Evolutionary conservation across 2,888 invertebrate genomes (phyloP).

Genomic region (Chrysolina haemoptera): DNA sequence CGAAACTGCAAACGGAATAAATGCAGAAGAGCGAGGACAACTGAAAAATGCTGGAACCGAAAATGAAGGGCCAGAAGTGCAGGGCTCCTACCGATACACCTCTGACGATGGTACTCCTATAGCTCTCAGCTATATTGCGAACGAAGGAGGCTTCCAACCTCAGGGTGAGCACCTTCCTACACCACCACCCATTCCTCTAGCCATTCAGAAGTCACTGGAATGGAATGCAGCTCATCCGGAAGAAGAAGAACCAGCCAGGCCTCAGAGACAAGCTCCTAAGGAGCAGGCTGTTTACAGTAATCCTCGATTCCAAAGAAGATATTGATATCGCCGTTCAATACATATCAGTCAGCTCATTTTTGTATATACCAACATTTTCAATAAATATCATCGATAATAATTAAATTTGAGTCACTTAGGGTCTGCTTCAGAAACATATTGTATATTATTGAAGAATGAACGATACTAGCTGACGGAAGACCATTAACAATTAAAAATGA

Average conservation of each 20-base stretch:
- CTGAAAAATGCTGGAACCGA: slow-evolving; percentile 71
- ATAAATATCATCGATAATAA: slow-evolving; percentile 4
- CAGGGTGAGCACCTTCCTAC: slow-evolving; percentile 84
- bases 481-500: too few relatives aligned
- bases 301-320: slow-evolving; percentile 21
- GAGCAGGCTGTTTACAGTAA: slow-evolving; percentile 5
- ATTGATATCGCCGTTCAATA: background rate
- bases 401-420: background rate
- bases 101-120: slow-evolving; percentile 63
- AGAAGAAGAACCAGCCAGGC: slow-evolving; percentile 48
- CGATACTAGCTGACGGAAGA: too few relatives aligned
- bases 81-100: slow-evolving; percentile 56
- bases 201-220: slow-evolving; percentile 79
- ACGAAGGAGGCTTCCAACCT: slow-evolving; percentile 80
- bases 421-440: background rate
- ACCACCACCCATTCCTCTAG: slow-evolving; percentile 85
- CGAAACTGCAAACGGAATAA: slow-evolving; percentile 76
- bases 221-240: slow-evolving; percentile 47
- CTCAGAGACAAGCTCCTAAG: slow-evolving; percentile 29
- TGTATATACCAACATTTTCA: slow-evolving; percentile 11
- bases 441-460: too few relatives aligned
- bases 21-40: slow-evolving; percentile 74
- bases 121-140: slow-evolving; percentile 74
- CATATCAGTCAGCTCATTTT: slow-evolving; percentile 7
- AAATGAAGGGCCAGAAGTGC: slow-evolving; percentile 59